phyloP scores from a whole-genome alignment of 2,113 vertebrate species.

The Pipa parva region DNA sequence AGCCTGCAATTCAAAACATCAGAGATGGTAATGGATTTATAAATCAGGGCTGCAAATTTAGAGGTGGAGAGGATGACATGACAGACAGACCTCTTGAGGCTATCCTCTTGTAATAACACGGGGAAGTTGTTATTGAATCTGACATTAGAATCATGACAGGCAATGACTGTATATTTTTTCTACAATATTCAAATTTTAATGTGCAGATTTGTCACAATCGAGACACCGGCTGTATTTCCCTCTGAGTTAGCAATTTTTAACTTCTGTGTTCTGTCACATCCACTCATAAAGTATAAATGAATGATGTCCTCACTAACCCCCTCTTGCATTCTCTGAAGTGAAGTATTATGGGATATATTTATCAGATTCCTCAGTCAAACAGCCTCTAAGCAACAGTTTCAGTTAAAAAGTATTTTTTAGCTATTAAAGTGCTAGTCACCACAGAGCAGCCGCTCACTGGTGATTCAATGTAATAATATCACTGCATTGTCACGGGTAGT shows the following conservation, averaged over 20 bases:
- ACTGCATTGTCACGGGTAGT: too few relatives aligned
- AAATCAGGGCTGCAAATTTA: conserved; percentile 27
- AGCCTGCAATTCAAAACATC: background rate
- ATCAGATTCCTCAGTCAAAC: conserved; percentile 28
- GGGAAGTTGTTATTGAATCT: conserved; percentile 33
- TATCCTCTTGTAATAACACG: conserved; percentile 38
- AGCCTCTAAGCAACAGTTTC: conserved; percentile 2
- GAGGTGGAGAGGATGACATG: conserved; percentile 20
- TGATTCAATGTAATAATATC: too few relatives aligned
- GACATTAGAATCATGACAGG: conserved; percentile 35
- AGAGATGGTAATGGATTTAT: conserved; percentile 23
- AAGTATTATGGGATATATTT: conserved; percentile 10
- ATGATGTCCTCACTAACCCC: conserved; percentile 21
- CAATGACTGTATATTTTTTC: conserved; percentile 38
- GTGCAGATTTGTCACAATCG: conserved; percentile 41
- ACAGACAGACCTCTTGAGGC: conserved; percentile 41
- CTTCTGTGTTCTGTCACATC: conserved; percentile 38
- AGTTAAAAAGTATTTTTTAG: conserved; percentile 27
- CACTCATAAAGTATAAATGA: conserved; percentile 30
- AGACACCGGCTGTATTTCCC: conserved; percentile 35
- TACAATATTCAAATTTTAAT: conserved; percentile 43
- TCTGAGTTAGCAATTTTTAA: conserved; percentile 42
- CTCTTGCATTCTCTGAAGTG: conserved; percentile 29
- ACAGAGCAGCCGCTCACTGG: too few relatives aligned
- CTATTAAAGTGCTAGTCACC: too few relatives aligned